Conservation (phyloP, 2,113 vertebrate genomes). For the Hypanus sabinus region DNA sequence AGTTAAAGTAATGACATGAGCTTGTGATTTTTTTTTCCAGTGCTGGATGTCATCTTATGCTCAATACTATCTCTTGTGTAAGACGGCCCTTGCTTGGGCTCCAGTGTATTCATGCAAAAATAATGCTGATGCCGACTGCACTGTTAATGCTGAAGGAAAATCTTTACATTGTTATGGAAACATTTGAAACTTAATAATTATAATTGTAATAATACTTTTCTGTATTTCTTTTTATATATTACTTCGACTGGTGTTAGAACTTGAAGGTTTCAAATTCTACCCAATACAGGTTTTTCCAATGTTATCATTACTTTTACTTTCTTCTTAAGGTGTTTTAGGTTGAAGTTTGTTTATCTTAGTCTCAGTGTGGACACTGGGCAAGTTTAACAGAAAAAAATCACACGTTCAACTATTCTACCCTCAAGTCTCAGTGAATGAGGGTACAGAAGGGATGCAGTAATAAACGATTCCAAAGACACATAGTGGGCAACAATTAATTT, state of each 20-base stretch:
- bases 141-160: not conserved
- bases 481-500: not conserved
- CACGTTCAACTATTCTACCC: not conserved
- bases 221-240: not conserved
- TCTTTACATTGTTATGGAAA: not conserved
- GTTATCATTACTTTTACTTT: not conserved
- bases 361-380: too few species aligned
- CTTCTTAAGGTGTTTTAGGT: not conserved
- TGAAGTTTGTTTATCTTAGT: not conserved
- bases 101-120: not conserved
- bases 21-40: not conserved
- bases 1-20: not conserved
- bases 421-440: not conserved
- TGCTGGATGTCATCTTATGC: not conserved
- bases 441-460: not conserved
- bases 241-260: not conserved
- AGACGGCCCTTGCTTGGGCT: not conserved
- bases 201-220: conserved; percentile 3
- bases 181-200: not conserved
- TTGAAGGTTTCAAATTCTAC: not conserved
- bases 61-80: not conserved
- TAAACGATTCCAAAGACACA: not conserved
- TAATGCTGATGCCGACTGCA: not conserved
- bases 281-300: too few species aligned
- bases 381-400: not conserved